phyloP scores from a whole-genome alignment of 2,888 invertebrate genomes.

The Celastrina argiolus region DNA sequence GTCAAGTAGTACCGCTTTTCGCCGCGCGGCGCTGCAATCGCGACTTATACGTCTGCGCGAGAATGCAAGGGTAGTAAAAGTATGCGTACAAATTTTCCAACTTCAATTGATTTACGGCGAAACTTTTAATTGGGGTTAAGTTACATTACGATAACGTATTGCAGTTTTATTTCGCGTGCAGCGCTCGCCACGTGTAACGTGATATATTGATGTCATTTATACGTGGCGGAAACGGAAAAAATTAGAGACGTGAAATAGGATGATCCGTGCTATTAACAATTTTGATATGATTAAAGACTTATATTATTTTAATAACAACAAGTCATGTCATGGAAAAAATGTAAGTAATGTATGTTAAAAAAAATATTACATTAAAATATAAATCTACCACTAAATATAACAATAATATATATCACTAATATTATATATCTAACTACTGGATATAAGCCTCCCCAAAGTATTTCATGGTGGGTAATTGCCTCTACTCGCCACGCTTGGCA shows the following conservation, averaged over 20 bases:
- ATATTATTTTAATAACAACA: too few relatives aligned
- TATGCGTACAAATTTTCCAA: conserved; percentile 46
- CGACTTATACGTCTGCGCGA: conserved; percentile 69
- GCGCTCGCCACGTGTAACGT: neutral
- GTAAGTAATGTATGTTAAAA: too few relatives aligned
- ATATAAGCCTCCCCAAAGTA: too few relatives aligned
- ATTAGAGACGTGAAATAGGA: neutral
- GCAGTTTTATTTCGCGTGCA: conserved; percentile 32
- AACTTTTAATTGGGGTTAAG: conserved; percentile 70
- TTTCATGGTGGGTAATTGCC: too few relatives aligned
- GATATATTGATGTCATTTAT: conserved; percentile 3
- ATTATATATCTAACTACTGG: too few relatives aligned
- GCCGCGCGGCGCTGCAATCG: conserved; percentile 58
- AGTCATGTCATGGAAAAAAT: too few relatives aligned
- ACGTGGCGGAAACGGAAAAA: neutral
- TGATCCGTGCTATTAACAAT: neutral
- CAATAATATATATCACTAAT: too few relatives aligned
- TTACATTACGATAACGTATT: conserved; percentile 52
- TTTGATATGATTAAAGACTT: neutral
- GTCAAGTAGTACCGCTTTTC: conserved; percentile 58
- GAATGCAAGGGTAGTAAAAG: conserved; percentile 42
- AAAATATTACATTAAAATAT: too few relatives aligned
- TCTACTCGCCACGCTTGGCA: too few relatives aligned
- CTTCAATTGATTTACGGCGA: conserved; percentile 65
- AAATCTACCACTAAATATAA: too few relatives aligned